Base-by-base conservation (phyloP, 2,113 vertebrate genomes). In the Fregetta grallaria region DNA sequence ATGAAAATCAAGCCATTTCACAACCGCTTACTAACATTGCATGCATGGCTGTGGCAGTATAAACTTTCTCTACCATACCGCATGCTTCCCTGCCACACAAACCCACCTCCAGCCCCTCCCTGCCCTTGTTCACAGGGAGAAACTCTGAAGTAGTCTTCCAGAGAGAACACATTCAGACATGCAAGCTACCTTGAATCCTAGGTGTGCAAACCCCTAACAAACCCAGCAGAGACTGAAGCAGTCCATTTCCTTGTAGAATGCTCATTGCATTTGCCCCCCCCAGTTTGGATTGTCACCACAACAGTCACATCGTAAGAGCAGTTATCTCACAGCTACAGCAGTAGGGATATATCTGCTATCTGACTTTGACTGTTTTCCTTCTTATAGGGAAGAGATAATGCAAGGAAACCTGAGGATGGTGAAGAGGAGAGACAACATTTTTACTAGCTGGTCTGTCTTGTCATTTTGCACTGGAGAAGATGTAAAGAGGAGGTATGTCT, bases 11-110 rank as follows among this genome's bases (percentile, higher is more conserved):
- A 91, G 30, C 7, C 9, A 18, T 71, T 83, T 73, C n/a, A 74
- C 10, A 6, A 67, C 21, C 30, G 5, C 27, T 15, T 52, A 9
- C 14, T 45, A 25, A n/a, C 29, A 30, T 3, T 71, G 42, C 17
- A 14, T 16, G 14, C 22, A 10, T 13, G 38, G 17, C 53, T 50
- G 30, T 52, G 30, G 30, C 49, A 50, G 30, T 32, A 55, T 7
- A 26, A 44, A 26, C 45, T 61, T 75, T n/a, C 87, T 74, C 38
- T 22, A 22, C 9, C 1, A 0, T 22, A 22, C 9, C 1, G 0
- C 61, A 62, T 13, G 7, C 16, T 40, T 82, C 21, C 36, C 40
- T 17, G 32, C 16, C 75, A 62, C 63, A 66, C 15, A 77, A 55
- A 38, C 17, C 36, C 32, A 52, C 13, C 23, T 38, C 50, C 47